A percentile compares a stretch with the other conserved stretches of the same genome.
Conservation (phyloP, 2,888 invertebrate genomes). For the Dasypogon diadema region DNA sequence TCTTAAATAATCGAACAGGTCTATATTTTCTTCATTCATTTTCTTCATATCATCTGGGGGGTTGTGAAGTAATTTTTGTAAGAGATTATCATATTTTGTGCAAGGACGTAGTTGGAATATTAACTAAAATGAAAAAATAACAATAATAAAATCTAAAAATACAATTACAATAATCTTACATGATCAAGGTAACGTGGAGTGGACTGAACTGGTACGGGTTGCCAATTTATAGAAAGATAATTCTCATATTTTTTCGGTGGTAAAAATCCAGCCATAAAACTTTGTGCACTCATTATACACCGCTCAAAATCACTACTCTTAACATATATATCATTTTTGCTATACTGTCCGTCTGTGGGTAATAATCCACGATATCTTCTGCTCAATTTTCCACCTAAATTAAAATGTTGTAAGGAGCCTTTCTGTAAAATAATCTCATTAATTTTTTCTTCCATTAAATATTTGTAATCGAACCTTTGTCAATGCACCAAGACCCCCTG, state of each 20-base stretch:
- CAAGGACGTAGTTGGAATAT: slow-evolving; percentile 62
- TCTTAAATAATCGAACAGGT: slow-evolving; percentile 73
- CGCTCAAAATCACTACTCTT: slow-evolving; percentile 86
- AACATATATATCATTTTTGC: slow-evolving; percentile 73
- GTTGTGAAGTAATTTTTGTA: slow-evolving; percentile 67
- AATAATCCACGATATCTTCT: slow-evolving; percentile 77
- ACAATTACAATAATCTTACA: too few species aligned
- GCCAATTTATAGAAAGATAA: slow-evolving; percentile 23
- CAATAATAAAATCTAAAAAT: background rate
- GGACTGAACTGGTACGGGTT: slow-evolving; percentile 63
- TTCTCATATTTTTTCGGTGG: background rate
- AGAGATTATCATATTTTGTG: slow-evolving; percentile 67
- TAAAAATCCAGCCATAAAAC: slow-evolving; percentile 54
- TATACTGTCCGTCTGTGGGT: slow-evolving; percentile 72
- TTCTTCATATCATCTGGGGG: slow-evolving; percentile 68
- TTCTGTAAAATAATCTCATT: slow-evolving; percentile 64
- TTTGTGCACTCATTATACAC: slow-evolving; percentile 87
- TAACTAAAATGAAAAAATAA: background rate
- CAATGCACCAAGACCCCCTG: slow-evolving; percentile 18
- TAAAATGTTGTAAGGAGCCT: slow-evolving; percentile 81
- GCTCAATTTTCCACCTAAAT: slow-evolving; percentile 79
- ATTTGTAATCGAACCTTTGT: background rate
- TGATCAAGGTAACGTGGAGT: slow-evolving; percentile 75
- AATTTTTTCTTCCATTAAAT: background rate
- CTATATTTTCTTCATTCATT: slow-evolving; percentile 69